Base-by-base conservation (phyloP, 2,113 vertebrate species). In the Telmatochromis brichardi region DNA sequence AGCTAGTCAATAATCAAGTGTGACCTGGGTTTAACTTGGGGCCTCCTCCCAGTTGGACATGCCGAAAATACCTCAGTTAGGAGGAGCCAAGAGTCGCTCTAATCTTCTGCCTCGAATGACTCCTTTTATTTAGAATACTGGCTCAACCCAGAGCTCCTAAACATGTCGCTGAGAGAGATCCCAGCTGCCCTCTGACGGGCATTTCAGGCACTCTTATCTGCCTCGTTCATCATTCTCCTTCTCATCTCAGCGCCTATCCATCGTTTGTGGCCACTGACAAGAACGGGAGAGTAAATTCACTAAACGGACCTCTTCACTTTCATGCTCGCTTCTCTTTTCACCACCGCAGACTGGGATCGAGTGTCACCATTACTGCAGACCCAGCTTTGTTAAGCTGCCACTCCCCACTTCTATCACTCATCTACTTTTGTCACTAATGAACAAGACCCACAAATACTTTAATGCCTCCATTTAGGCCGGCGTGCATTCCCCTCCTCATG, bases 201-300 rank as follows among this genome's bases (percentile, higher is more conserved):
- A 2, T 71, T 15, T 71, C 65, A 40, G 1, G 35, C n/a, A 2
- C 65, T 73, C 21, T 42, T 45, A 42, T 73, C 65, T 73, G 65
- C n/a, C 63, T 68, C 35, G 0, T 71, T 63, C 9, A 35, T 63
- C 58, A 19, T 63, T 63, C 28, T 33, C 28, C 28, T 33, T 63
- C 33, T 37, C 33, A 37, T 4, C 1, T 65, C 4, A 0, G 60
- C 10, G 0, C 60, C 60, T 73, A 14, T 0, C 37, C 37, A 42
- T 45, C 2, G 2, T 40, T 10, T 45, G 13, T 23, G 12, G 37
- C 37, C n/a, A 15, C 37, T 4, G 21, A 73, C 37, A 26, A 71
- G n/a, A 40, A 23, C 8, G 2, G 35, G 37, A 71, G 8, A 23
- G 37, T 42, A 73, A 45, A 26, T 45, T 1, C 12, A 23, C 65